Percentiles rank a stretch among this genome's conserved stretches.
These are phyloP conservation scores for Alexandromys fortis DNA, from an alignment of 2,113 vertebrate genomes.

Conservation along the genomic window DNA sequence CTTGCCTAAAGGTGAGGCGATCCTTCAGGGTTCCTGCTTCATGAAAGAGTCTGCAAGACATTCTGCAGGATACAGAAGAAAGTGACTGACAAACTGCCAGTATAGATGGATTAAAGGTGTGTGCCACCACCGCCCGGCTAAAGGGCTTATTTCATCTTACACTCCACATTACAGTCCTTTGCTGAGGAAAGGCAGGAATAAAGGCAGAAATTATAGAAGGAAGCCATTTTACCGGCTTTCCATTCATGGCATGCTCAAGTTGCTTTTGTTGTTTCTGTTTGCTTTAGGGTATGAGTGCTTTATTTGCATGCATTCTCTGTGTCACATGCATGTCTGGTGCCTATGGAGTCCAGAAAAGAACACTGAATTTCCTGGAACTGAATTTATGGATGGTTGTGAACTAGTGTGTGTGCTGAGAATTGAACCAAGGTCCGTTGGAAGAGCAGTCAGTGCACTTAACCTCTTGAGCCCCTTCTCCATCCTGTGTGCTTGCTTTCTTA, in stretches of 20 bases:
- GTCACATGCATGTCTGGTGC: background rate
- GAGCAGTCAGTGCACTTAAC: background rate
- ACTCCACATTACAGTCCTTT: background rate
- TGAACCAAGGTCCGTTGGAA: background rate
- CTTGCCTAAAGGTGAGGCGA: too few species aligned
- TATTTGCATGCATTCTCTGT: background rate
- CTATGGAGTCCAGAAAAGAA: background rate
- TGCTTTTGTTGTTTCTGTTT: background rate
- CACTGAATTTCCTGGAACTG: background rate
- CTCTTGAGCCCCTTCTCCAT: background rate
- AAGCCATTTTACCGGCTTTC: background rate
- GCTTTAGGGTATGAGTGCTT: background rate
- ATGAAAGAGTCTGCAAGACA: too few species aligned
- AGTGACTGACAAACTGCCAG: too few species aligned
- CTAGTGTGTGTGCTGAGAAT: background rate
- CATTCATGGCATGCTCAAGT: background rate
- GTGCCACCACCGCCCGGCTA: too few species aligned
- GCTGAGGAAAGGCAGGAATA: background rate
- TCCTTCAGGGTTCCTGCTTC: too few species aligned
- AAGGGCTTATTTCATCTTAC: background rate
- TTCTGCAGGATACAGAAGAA: too few species aligned
- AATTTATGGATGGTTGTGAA: background rate
- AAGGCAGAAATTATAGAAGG: background rate
- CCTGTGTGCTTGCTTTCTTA: background rate
- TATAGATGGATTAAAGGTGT: too few species aligned